phyloP scores from a whole-genome alignment of 2,113 vertebrate species.

The Hippolais icterina region DNA sequence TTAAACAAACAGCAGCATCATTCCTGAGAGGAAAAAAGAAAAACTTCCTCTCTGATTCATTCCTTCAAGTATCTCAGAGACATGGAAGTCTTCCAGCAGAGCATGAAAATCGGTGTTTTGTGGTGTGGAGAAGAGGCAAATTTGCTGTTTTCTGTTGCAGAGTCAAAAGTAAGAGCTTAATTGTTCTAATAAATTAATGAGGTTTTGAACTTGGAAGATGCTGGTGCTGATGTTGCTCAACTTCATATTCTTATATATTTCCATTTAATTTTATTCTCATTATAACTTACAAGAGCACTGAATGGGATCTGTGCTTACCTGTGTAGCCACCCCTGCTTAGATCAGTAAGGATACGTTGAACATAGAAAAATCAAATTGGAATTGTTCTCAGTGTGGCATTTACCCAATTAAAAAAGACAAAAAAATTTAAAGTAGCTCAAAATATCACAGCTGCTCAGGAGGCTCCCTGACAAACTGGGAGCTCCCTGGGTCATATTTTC shows the following conservation, averaged over 20 bases:
- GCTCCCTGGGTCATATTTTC: neutral
- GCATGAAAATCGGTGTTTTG: neutral
- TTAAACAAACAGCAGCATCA: constrained; percentile 46
- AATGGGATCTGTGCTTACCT: neutral
- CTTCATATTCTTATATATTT: neutral
- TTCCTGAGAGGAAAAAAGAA: constrained; percentile 11
- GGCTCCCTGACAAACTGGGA: neutral
- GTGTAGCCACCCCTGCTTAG: neutral
- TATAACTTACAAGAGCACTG: neutral
- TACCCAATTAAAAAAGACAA: neutral
- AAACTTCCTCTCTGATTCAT: constrained; percentile 22
- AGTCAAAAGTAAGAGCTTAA: neutral
- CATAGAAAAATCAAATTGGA: neutral
- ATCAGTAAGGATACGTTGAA: neutral
- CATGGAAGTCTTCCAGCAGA: neutral
- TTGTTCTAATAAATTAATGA: neutral
- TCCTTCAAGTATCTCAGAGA: constrained; percentile 16
- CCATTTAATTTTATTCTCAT: neutral
- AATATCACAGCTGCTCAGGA: neutral
- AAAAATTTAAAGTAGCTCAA: neutral
- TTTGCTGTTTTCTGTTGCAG: neutral
- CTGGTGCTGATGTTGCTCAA: neutral
- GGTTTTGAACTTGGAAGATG: neutral
- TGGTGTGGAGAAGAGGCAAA: neutral
- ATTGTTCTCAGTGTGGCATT: neutral